Base-by-base conservation (phyloP, 2,888 invertebrate species). In the Iselma pallidipennis region DNA sequence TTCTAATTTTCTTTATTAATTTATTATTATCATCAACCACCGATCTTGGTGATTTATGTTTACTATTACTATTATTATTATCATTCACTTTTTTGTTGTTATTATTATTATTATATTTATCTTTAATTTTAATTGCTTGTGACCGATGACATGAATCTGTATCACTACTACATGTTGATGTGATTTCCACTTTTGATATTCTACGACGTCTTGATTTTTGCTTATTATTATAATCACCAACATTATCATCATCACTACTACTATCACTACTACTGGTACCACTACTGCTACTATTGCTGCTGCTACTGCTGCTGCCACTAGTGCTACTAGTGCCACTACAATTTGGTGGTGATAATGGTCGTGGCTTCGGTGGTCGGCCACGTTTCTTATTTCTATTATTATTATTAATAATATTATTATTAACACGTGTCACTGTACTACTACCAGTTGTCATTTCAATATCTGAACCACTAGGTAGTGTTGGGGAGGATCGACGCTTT, bases 351-450 rank as follows among this genome's bases (percentile, higher is more conserved):
- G 74, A 71, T 2, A 78, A 73, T 4, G 73, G 74, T 14, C 69
- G 71, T 7, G 69, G 71, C 69, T 80, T 80, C 9, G 76, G 78
- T 4, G 81, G 80, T 25, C 81, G 66, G 0, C 80, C 81, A 56
- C 72, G 76, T 69, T 70, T 76, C 67, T 67, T 79, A 49, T 70
- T 37, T 16, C 16, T 37, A 14, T 37, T 37, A 37, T 7, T 37
- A 16, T 37, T 37, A 37, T 37, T 37, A 37, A 2, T 37, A 16
- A 16, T 37, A 37, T 14, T 29, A 29, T 29, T 29, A 29, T 4
- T 29, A 3, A 31, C 3, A 31, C 12, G 31, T 31, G 31, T 31
- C 12, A 31, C 12, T n/a, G 31, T n/a, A n/a, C n/a, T n/a, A n/a
- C n/a, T 58, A 49, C 67, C 53, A 74, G 76, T 55, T 76, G 80